phyloP scores from a whole-genome alignment of 2,797 vertebrate species.

The Ciconia nigra region DNA sequence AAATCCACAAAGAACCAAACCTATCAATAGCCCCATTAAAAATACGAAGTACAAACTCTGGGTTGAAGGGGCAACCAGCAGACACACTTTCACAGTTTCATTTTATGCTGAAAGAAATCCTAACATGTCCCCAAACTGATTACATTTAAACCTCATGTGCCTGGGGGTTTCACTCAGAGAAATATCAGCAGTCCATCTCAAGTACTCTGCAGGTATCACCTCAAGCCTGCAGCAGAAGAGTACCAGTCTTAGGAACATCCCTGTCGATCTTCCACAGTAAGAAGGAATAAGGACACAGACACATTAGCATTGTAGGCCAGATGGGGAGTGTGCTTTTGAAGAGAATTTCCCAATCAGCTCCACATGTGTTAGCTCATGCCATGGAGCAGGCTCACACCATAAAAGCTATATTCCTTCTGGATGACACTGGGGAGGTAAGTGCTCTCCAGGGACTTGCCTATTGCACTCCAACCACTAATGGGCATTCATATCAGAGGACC shows the following conservation, averaged over 20 bases:
- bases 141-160: not conserved
- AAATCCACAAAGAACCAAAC: not conserved
- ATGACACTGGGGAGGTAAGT: not conserved
- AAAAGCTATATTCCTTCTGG: not conserved
- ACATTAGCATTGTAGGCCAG: not conserved
- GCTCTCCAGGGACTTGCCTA: not conserved
- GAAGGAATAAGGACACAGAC: not conserved
- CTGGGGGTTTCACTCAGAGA: not conserved
- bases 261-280: not conserved
- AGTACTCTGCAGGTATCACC: not conserved
- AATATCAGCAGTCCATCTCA: not conserved
- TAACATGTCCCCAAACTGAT: not conserved
- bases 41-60: not conserved
- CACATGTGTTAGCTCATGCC: not conserved
- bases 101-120: not conserved
- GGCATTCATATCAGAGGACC: not conserved
- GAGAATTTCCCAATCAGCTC: not conserved
- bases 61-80: not conserved
- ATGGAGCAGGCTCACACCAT: not conserved
- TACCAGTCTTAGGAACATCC: not conserved
- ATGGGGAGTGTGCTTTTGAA: not conserved
- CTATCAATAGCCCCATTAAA: not conserved
- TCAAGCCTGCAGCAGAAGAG: not conserved
- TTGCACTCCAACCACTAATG: not conserved
- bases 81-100: not conserved